These are phyloP conservation scores for Theretra japonica DNA, from an alignment of 2,888 invertebrate genomes.

Conservation along the genomic window DNA sequence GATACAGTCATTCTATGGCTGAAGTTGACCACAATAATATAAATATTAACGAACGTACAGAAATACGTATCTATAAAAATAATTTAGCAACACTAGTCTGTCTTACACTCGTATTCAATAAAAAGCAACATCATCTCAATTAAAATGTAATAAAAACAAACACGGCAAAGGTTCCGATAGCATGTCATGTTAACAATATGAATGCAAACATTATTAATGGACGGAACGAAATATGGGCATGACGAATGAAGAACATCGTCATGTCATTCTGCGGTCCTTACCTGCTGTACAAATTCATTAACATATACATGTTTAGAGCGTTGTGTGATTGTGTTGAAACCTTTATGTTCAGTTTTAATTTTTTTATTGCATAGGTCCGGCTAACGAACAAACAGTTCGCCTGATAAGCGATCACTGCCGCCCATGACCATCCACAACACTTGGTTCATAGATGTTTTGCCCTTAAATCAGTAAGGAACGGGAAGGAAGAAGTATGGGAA, in stretches of 20 bases:
- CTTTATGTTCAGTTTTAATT: background rate
- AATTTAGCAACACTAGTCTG: too few species aligned
- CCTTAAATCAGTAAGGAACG: too few species aligned
- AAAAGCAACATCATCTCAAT: constrained; percentile 18
- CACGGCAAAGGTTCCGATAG: background rate
- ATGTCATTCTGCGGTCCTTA: constrained; percentile 18
- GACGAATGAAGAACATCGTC: constrained; percentile 23
- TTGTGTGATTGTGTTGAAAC: background rate
- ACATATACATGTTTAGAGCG: constrained; percentile 1
- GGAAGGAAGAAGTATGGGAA: too few species aligned
- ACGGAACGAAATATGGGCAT: constrained; percentile 14
- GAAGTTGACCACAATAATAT: too few species aligned
- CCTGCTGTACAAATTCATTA: constrained; percentile 14
- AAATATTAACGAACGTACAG: too few species aligned
- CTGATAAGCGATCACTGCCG: too few species aligned
- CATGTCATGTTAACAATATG: constrained; percentile 29
- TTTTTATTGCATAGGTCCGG: too few species aligned
- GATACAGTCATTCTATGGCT: too few species aligned
- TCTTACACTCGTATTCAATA: background rate
- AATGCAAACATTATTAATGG: constrained; percentile 26
- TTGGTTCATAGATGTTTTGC: too few species aligned
- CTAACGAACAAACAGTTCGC: too few species aligned
- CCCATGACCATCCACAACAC: too few species aligned
- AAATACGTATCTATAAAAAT: too few species aligned
- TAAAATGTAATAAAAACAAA: constrained; percentile 25